Base-by-base conservation (phyloP, 2,797 vertebrate species). In the Scarus forsteni region DNA sequence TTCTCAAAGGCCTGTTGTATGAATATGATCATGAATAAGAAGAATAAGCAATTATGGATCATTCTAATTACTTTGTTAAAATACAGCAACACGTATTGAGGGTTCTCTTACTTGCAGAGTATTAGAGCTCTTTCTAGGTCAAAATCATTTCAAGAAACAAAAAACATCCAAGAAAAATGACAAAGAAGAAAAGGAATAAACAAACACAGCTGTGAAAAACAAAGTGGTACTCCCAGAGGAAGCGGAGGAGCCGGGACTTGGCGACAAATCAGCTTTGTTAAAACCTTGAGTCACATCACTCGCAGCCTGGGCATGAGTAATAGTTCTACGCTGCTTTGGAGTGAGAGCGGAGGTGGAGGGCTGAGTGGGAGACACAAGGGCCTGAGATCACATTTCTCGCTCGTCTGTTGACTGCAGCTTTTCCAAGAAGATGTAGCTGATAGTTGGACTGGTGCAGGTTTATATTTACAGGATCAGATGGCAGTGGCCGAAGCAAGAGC, bases 301-400 rank as follows among this genome's bases (percentile, higher is more conserved):
- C 49, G n/a, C 53, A 60, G 45, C 15, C 8, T 1, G 45, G 35
- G 46, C 39, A 15, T 66, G 78, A 85, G 68, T 82, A 73, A 81
- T 60, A 64, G 60, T 59, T 77, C 44, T 66, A 51, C 50, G 48
- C 46, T 12, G 52, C 65, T 55, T 65, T 12, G 10, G 19, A 51
- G 19, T 51, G 55, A 50, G 54, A 57, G 65, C 36, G 18, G 39
- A 5, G 65, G 66, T 10, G 46, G 75, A 64, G 51, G 82, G 61
- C 66, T 60, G 70, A 71, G 73, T 50, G 36, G 55, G 61, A 75
- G 44, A 77, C 56, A 44, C 42, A 18, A 64, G 71, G 44, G 49
- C 55, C 60, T 61, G 19, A 60, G 77, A 85, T 81, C 75, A 79
- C 49, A 73, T 80, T 83, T 86, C 72, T 60, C 53, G 43, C 72